These are phyloP conservation scores for Eumacrocentrus americanus DNA, from an alignment of 2,888 invertebrate species.

Conservation along the genomic window DNA sequence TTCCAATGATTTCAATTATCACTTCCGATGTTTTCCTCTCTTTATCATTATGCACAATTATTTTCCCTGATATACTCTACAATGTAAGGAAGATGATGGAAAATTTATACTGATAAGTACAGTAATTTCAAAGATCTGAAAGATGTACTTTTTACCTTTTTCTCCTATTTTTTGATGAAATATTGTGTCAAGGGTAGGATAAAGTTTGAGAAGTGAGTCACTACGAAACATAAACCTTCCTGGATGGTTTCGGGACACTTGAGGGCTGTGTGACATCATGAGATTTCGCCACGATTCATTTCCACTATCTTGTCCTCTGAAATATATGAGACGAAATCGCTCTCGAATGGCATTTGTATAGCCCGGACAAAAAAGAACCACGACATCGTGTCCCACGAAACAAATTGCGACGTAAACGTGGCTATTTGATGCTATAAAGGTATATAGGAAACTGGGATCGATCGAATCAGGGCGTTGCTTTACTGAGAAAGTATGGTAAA, in stretches of 20 bases:
- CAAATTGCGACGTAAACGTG: slow-evolving; percentile 28
- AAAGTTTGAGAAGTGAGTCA: slow-evolving; percentile 15
- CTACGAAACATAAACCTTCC: background rate
- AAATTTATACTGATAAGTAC: too few species aligned
- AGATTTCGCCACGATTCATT: slow-evolving; percentile 10
- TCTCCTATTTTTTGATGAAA: slow-evolving; percentile 8
- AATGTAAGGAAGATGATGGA: too few species aligned
- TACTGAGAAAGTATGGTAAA: slow-evolving; percentile 35
- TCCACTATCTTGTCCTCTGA: slow-evolving; percentile 4
- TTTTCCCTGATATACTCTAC: background rate
- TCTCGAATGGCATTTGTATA: background rate
- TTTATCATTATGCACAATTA: background rate
- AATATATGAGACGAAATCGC: background rate
- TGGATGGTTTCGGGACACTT: background rate
- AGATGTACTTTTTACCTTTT: too few species aligned
- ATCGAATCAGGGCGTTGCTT: slow-evolving; percentile 52
- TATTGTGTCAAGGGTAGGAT: slow-evolving; percentile 6
- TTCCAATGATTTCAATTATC: slow-evolving; percentile 19
- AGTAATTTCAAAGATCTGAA: too few species aligned
- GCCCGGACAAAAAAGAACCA: slow-evolving; percentile 4
- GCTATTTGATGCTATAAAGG: slow-evolving; percentile 13
- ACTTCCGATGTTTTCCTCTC: slow-evolving; percentile 6
- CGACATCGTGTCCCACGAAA: slow-evolving; percentile 24
- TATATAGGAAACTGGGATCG: slow-evolving; percentile 48
- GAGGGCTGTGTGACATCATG: background rate